Conservation (phyloP, 1,140 invertebrate species). For the Bombus waltoni region DNA sequence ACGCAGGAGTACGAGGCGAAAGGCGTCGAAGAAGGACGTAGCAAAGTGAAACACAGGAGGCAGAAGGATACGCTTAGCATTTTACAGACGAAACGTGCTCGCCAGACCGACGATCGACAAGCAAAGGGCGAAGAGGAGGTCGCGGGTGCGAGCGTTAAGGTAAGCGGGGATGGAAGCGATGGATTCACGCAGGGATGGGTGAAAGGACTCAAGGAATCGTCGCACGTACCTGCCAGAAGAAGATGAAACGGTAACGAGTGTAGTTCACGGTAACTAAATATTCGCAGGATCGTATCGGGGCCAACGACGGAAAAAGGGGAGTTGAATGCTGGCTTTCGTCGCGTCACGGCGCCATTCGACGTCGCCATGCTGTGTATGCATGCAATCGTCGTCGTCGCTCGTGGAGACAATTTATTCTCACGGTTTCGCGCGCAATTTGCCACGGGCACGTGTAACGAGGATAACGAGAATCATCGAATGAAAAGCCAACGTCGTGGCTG, state of each 20-base stretch:
- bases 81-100: constrained; percentile 57
- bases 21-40: constrained; percentile 13
- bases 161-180: not conserved
- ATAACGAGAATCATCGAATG: constrained; percentile 69
- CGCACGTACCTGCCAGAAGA: constrained; percentile 62
- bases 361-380: not conserved
- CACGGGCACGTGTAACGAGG: constrained; percentile 60
- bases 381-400: constrained; percentile 36
- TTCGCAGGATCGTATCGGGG: constrained; percentile 51
- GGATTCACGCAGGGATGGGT: not conserved
- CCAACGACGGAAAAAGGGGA: constrained; percentile 27
- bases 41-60: constrained; percentile 32
- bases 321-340: constrained; percentile 19
- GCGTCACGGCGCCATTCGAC: not conserved
- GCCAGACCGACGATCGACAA: constrained; percentile 56
- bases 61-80: constrained; percentile 38
- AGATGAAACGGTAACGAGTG: constrained; percentile 68
- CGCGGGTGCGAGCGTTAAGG: not conserved
- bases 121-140: constrained; percentile 24
- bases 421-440: constrained; percentile 67
- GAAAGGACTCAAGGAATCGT: constrained; percentile 60
- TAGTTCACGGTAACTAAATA: constrained; percentile 68
- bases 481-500: constrained; percentile 60
- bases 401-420: constrained; percentile 69
- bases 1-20: too few species aligned